Evolutionary conservation across 2,113 vertebrate species (phyloP), one percentile per base, ranked within the genome.

Genomic region (Columba janthina): DNA sequence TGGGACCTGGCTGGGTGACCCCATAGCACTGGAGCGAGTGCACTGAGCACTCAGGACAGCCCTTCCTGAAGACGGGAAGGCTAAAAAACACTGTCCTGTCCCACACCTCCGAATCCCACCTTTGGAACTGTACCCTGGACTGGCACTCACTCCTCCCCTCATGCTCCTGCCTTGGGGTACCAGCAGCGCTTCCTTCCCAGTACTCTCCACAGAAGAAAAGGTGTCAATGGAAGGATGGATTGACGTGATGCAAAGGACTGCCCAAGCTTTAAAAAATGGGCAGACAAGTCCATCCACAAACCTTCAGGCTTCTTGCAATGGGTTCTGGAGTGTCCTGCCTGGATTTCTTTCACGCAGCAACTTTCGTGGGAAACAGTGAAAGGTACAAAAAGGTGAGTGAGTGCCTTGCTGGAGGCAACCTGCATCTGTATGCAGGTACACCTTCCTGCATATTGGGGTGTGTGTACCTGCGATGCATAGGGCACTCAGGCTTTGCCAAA

Each of bases 91-190:
- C 12, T 20, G 2, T 69, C 20, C 1, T 1, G 21, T 40, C 89
- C 40, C 21, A n/a, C 25, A 15, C 18, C 2, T 8, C 42, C 24
- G 34, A 6, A 34, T 9, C n/a, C 29, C 54, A 86, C 2, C 32
- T 31, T 44, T 44, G 42, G 42, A 44, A 44, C 42, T 6, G 6
- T 16, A 42, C 16, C 42, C 42, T 44, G 42, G 42, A 44, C 42
- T 44, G 42, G 15, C 42, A 17, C 42, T 44, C 42, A 16, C 42
- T 44, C 17, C 42, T 44, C 42, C 42, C 44, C 77, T 28, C 29
- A 8, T 48, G 26, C 17, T 32, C 18, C 26, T 1, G 0, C 13
- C 2, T 1, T 2, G 8, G 17, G 0, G 0, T 34, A 21, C 42
- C 0, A 2, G 75, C 91, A 79, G 42, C 0, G 0, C 5, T 66